Evolutionary conservation across 1,140 invertebrate species (phyloP).

Genomic region (Zelostemma sp.): DNA sequence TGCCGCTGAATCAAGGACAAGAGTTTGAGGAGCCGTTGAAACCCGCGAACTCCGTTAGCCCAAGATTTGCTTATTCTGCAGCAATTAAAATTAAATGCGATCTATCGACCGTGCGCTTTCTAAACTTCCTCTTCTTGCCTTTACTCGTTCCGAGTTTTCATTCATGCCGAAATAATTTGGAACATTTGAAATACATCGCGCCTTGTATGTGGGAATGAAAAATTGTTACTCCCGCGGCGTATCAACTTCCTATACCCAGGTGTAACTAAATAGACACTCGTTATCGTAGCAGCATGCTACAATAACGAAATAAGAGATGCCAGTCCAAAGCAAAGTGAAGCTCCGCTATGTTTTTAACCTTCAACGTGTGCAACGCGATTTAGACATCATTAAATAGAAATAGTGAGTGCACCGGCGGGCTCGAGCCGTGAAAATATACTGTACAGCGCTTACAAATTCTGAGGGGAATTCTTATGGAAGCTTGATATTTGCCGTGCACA

Average conservation of each 20-base stretch:
- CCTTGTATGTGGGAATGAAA: too few relatives aligned
- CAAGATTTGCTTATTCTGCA: conserved; percentile 35
- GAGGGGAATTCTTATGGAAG: conserved; percentile 45
- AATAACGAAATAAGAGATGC: conserved; percentile 36
- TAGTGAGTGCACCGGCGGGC: conserved; percentile 44
- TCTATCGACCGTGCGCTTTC: conserved; percentile 20
- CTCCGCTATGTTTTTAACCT: conserved; percentile 25
- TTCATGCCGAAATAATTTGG: too few relatives aligned
- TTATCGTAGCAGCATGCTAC: conserved; percentile 20
- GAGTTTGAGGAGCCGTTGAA: conserved; percentile 36
- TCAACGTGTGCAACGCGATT: conserved; percentile 49
- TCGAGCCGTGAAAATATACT: conserved; percentile 46
- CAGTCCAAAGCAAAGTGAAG: conserved; percentile 26
- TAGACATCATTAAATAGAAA: conserved; percentile 60
- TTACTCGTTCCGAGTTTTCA: too few relatives aligned
- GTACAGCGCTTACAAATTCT: conserved; percentile 42
- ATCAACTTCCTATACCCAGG: neutral
- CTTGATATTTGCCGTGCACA: conserved; percentile 26
- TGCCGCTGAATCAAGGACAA: conserved; percentile 42
- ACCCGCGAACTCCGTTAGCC: conserved; percentile 29
- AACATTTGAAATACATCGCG: too few relatives aligned
- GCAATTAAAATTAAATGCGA: conserved; percentile 52
- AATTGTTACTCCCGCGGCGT: too few relatives aligned
- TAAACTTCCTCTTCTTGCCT: too few relatives aligned
- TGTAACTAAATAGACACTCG: conserved; percentile 6